Evolutionary conservation across 2,888 invertebrate species (phyloP), one percentile per base, ranked within the genome.

Genomic region (Sarcophaga carnaria): DNA sequence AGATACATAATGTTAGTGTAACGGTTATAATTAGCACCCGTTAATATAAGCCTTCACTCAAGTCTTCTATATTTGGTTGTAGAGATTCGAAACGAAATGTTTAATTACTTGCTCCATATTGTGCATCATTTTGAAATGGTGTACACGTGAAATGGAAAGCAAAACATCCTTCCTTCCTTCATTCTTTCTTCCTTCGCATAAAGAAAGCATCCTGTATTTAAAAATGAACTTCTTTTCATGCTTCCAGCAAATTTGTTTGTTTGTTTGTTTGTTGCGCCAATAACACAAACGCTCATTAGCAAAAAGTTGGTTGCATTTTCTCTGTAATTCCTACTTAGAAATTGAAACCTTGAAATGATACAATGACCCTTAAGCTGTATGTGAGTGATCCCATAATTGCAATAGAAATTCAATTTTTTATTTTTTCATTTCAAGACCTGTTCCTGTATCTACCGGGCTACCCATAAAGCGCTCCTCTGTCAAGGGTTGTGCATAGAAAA

Each of bases 291-390:
- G 3, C 22, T 59, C 47, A 60, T 49, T 17, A 59, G 59, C 27
- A 22, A 63, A 22, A 63, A 75, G n/a, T 37, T 37, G 8, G 37
- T 0, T 37, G 54, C 37, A 11, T 71, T 37, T 70, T 27, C 20
- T 37, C n/a, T 54, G 22, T 25, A 69, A 63, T 63, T 70, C 17
- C 60, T 60, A 71, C 49, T 67, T 62, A 22, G 67, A 72, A 83
- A 72, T 77, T 47, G 37, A 83, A 83, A 83, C 83, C 83, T 83
- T 83, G 83, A 79, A 83, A 63, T 74, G 22, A 83, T 64, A 79
- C 79, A 83, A 79, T 79, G 79, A 83, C 77, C 83, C 83, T 75
- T 69, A 70, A 2, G 74, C 79, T 79, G 27, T 27, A 69, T 69
- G 20, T 69, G 64, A 69, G 59, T 79, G 83, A 83, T 83, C 63